Conservation (phyloP, 2,797 vertebrate species). For the Erpetoichthys calabaricus region DNA sequence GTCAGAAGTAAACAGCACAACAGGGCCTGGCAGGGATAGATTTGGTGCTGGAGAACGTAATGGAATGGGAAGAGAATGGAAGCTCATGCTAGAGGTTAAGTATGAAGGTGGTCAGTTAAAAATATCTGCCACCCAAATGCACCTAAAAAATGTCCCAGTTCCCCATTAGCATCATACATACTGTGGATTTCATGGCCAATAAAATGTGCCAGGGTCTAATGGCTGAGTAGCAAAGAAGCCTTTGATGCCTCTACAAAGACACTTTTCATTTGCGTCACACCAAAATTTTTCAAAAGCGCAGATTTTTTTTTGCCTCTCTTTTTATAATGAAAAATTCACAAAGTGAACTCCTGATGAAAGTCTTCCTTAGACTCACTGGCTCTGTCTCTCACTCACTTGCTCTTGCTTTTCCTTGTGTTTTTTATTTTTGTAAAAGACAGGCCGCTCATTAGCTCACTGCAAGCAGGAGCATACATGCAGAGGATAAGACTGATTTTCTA, state of each 20-base stretch:
- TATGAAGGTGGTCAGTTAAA: too few relatives aligned
- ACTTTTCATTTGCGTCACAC: constrained; percentile 6
- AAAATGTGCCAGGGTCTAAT: too few relatives aligned
- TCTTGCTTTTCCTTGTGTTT: constrained; percentile 10
- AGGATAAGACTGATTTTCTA: too few relatives aligned
- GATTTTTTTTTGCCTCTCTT: constrained; percentile 10
- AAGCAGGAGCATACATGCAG: constrained; percentile 11
- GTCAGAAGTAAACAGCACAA: too few relatives aligned
- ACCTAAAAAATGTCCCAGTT: too few relatives aligned
- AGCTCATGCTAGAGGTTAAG: too few relatives aligned
- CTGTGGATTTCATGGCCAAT: too few relatives aligned
- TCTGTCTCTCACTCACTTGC: constrained; percentile 16
- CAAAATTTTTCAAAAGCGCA: constrained; percentile 8
- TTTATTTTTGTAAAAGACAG: constrained; percentile 15
- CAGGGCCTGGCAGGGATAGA: too few relatives aligned
- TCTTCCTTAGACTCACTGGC: constrained; percentile 6
- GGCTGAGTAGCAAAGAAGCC: background rate
- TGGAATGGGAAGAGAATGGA: too few relatives aligned
- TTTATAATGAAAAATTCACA: constrained; percentile 24
- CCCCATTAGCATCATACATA: too few relatives aligned
- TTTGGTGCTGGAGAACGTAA: too few relatives aligned
- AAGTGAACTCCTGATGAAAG: constrained; percentile 25
- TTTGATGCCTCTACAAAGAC: constrained; percentile 3
- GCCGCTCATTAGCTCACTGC: constrained; percentile 48
- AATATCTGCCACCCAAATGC: too few relatives aligned